A percentile compares a stretch with the other conserved stretches of the same genome.
phyloP scores from a whole-genome alignment of 2,888 invertebrate species.

The Drosophila flavopinicola region DNA sequence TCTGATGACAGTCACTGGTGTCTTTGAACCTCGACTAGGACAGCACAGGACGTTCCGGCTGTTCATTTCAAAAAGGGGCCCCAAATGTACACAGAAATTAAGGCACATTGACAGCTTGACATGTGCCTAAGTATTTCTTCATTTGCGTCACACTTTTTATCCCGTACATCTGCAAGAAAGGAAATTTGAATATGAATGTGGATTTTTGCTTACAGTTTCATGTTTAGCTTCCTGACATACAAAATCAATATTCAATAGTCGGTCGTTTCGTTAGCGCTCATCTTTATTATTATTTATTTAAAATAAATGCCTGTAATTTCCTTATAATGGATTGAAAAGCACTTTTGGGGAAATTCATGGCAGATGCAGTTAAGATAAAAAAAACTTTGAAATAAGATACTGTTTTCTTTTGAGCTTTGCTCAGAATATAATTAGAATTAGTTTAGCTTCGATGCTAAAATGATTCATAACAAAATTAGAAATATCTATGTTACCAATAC shows the following conservation, averaged over 20 bases:
- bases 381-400: too few relatives aligned
- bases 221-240: background rate
- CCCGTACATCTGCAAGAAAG: background rate
- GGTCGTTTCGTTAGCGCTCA: background rate
- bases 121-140: constrained; percentile 42
- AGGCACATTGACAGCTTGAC: constrained; percentile 65
- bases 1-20: constrained; percentile 21
- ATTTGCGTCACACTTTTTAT: constrained; percentile 13
- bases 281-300: background rate
- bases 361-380: too few relatives aligned
- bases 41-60: constrained; percentile 6
- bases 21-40: constrained; percentile 21
- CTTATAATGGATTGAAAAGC: too few relatives aligned
- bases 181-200: background rate
- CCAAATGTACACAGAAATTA: constrained; percentile 59
- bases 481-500: too few relatives aligned
- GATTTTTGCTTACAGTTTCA: constrained; percentile 1
- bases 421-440: too few relatives aligned
- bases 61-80: constrained; percentile 3
- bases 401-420: too few relatives aligned
- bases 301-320: background rate
- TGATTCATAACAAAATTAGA: too few relatives aligned
- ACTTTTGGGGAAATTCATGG: too few relatives aligned
- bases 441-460: too few relatives aligned
- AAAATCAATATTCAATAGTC: background rate